These are phyloP conservation scores for Staurois parvus DNA, from an alignment of 2,797 vertebrate species.

Conservation along the genomic window DNA sequence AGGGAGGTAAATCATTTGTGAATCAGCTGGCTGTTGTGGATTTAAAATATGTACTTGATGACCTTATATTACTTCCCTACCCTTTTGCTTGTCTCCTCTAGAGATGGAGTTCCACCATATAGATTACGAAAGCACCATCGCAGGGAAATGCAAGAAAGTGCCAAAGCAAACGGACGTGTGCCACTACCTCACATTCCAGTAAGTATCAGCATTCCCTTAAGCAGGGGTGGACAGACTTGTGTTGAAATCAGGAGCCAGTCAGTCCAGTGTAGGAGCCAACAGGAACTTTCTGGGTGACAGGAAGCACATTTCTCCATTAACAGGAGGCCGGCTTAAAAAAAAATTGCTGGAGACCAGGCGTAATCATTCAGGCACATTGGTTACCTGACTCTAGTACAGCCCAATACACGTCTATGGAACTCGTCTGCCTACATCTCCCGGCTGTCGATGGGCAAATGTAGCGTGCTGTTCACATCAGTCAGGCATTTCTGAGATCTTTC, in stretches of 20 bases:
- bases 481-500: too few species aligned
- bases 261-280: background rate
- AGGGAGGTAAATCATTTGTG: too few species aligned
- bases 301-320: background rate
- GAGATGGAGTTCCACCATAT: slow-evolving; percentile 94
- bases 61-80: background rate
- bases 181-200: slow-evolving; percentile 99
- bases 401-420: too few species aligned
- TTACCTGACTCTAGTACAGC: too few species aligned
- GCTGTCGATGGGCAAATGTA: too few species aligned
- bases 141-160: slow-evolving; percentile 96
- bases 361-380: background rate
- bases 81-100: slow-evolving; percentile 64
- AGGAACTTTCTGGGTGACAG: background rate
- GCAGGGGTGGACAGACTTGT: background rate
- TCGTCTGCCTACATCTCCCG: too few species aligned
- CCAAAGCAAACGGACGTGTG: slow-evolving; percentile 96
- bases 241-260: background rate
- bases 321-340: too few species aligned
- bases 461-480: too few species aligned
- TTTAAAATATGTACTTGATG: background rate
- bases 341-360: too few species aligned
- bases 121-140: slow-evolving; percentile 93
- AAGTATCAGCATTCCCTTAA: slow-evolving; percentile 71
- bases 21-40: background rate